These are phyloP conservation scores for Gymnoscopelus microlampas DNA, from an alignment of 2,797 vertebrate genomes.

Conservation along the genomic window DNA sequence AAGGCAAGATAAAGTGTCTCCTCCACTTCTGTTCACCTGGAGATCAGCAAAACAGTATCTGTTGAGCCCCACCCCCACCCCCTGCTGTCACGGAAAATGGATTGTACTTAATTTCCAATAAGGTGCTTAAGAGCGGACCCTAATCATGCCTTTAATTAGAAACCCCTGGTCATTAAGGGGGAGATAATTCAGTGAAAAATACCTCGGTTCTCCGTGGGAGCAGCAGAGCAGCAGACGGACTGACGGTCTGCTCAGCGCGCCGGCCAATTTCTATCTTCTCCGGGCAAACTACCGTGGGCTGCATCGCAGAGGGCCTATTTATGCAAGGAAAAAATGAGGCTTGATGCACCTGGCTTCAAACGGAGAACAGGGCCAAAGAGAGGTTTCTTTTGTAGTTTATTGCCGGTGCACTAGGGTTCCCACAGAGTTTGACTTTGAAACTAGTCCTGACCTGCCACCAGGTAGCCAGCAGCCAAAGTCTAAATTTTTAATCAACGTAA, in stretches of 20 bases:
- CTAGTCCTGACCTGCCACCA: not conserved
- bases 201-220: conserved; percentile 70
- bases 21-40: conserved; percentile 51
- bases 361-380: conserved; percentile 7
- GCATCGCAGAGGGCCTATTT: conserved; percentile 30
- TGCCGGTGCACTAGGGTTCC: not conserved
- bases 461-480: not conserved
- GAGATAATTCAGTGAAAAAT: conserved; percentile 83
- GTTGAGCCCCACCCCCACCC: conserved; percentile 51
- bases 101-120: conserved; percentile 86
- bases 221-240: conserved; percentile 59
- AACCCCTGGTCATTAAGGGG: conserved; percentile 80
- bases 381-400: not conserved
- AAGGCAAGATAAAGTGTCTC: conserved; percentile 42
- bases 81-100: conserved; percentile 78
- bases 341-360: conserved; percentile 11
- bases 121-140: conserved; percentile 83
- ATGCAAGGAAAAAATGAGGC: conserved; percentile 20
- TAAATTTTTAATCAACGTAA: too few species aligned
- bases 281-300: conserved; percentile 12
- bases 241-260: conserved; percentile 36
- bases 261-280: conserved; percentile 38
- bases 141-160: conserved; percentile 88
- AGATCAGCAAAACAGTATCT: conserved; percentile 77
- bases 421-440: conserved; percentile 5